Base-by-base conservation (phyloP, 2,797 vertebrate genomes). In the Cyclopterus lumpus region DNA sequence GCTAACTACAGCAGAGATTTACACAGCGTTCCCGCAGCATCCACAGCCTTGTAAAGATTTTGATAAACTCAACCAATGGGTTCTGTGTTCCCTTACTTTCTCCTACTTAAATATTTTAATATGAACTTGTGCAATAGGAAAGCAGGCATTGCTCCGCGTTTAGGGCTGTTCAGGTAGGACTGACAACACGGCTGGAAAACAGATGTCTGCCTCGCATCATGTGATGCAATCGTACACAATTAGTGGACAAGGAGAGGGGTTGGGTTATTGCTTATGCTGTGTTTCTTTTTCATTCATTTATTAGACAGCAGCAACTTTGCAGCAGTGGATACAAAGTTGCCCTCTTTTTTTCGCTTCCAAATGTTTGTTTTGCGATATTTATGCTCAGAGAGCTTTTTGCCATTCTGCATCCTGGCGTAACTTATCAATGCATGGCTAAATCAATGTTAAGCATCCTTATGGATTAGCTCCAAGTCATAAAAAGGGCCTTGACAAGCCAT, bases 381-480 rank as follows among this genome's bases (percentile, higher is more conserved):
- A 73, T 58, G 58, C 38, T 57, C 22, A 38, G 32, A 67, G 32
- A 62, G 38, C 1, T 51, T 57, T 73, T 73, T 67, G 26, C 40
- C 9, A 28, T 67, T 58, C 59, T 68, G 63, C 77, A 70, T 79
- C 53, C 36, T n/a, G n/a, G 44, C 6, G 34, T 71, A 69, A 79
- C 58, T 80, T 77, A 78, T 84, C 68, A 74, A 83, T 81, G 81
- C 69, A 54, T 87, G 64, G 67, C 46, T 83, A 65, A 87, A 86
- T 89, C 83, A 89, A 85, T 84, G 79, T 72, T 79, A 66, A 83
- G 68, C 80, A 89, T 90, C 90, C 88, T 89, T 81, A 89, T 83
- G 89, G 88, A 93, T 93, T 90, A 89, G 70, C 78, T 88, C 71
- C 80, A 86, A 85, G 93, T 90, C 90, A 92, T 94, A 91, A 93